Conservation (phyloP, 2,113 vertebrate genomes). For the Theristicus caerulescens region DNA sequence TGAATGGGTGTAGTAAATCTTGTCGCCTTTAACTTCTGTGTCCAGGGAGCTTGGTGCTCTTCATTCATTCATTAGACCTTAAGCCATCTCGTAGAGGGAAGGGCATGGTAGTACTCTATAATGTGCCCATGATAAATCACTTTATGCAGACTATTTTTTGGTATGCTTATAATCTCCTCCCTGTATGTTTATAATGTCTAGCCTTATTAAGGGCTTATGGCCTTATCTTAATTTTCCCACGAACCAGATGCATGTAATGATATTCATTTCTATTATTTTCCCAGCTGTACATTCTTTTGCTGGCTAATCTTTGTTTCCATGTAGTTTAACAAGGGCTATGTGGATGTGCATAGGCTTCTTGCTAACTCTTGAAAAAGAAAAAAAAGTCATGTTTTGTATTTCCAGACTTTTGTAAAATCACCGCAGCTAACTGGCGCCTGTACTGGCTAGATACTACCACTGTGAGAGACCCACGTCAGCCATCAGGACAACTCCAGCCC, state of each 20-base stretch:
- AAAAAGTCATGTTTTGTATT: neutral
- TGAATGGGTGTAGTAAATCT: slow-evolving; percentile 15
- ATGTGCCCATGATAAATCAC: neutral
- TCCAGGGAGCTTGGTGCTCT: neutral
- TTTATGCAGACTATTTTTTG: neutral
- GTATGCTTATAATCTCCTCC: neutral
- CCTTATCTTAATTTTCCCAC: slow-evolving; percentile 39
- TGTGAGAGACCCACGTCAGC: neutral
- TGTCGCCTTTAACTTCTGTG: neutral
- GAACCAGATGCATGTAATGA: slow-evolving; percentile 42
- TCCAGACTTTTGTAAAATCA: neutral
- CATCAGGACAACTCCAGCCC: neutral
- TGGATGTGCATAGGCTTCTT: neutral
- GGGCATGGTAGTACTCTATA: neutral
- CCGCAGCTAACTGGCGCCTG: neutral
- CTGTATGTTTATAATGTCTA: slow-evolving; percentile 32
- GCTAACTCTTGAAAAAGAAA: neutral
- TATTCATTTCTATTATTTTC: slow-evolving; percentile 52
- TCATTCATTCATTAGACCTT: neutral
- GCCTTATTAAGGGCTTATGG: slow-evolving; percentile 65
- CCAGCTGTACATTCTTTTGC: slow-evolving; percentile 6
- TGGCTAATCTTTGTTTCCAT: slow-evolving; percentile 42
- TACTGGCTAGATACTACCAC: neutral
- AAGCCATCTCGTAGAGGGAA: neutral
- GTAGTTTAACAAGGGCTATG: neutral